Conservation (phyloP, 2,797 vertebrate genomes). For the Carduelis carduelis region DNA sequence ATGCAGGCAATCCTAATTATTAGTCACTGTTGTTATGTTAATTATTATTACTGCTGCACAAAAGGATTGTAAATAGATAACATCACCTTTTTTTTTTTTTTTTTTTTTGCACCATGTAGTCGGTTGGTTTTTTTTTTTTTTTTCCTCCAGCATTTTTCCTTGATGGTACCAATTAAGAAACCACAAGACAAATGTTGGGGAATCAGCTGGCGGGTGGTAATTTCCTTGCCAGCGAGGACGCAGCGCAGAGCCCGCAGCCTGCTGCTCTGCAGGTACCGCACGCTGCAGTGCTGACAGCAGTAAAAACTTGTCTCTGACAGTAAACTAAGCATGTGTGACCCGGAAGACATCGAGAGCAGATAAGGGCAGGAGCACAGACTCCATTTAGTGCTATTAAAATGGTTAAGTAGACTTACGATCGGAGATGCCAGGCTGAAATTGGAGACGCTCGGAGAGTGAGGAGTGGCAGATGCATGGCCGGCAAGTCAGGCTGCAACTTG, state of each 20-base stretch:
- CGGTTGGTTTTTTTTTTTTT: not conserved
- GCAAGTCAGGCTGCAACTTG: not conserved
- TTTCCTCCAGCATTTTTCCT: not conserved
- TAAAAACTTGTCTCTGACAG: conserved; percentile 67
- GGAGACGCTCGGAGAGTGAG: conserved; percentile 33
- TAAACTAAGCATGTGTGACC: conserved; percentile 68
- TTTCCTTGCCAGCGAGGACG: conserved; percentile 41
- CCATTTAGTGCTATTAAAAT: conserved; percentile 67
- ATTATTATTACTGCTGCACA: conserved; percentile 1
- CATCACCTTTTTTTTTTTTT: not conserved
- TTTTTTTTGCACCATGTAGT: not conserved
- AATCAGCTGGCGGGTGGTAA: conserved; percentile 51
- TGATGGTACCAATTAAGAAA: conserved; percentile 60
- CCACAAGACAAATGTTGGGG: conserved; percentile 41
- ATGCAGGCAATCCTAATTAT: conserved; percentile 3
- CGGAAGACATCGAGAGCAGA: conserved; percentile 61
- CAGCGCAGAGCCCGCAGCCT: conserved; percentile 53
- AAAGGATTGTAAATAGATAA: conserved; percentile 38
- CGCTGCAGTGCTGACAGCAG: conserved; percentile 67
- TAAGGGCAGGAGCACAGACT: conserved; percentile 55
- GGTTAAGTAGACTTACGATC: conserved; percentile 52
- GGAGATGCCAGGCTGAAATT: conserved; percentile 49
- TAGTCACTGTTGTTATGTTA: not conserved
- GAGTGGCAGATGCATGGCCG: conserved; percentile 34
- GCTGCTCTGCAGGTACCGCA: conserved; percentile 64